phyloP scores from a whole-genome alignment of 2,888 invertebrate genomes.

The Hanleya hanleyi region DNA sequence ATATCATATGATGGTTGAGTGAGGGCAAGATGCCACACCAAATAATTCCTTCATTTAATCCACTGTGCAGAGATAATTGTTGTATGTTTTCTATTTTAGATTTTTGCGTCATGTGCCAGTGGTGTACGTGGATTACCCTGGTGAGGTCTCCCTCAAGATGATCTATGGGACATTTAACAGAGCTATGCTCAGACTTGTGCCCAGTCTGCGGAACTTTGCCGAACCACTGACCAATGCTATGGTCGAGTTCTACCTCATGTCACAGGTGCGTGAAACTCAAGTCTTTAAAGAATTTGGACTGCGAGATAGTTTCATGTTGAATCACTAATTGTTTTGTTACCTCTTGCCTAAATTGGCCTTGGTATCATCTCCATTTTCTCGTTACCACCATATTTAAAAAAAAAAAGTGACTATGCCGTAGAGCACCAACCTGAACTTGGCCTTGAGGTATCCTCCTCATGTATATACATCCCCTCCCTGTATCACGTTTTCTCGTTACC shows the following conservation, averaged over 20 bases:
- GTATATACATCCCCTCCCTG: no score
- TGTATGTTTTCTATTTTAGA: slow-evolving; percentile 47
- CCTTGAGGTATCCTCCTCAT: no score
- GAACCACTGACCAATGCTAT: slow-evolving; percentile 98
- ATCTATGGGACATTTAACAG: slow-evolving; percentile 99
- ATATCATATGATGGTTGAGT: no score
- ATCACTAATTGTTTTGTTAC: background rate
- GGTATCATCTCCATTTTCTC: background rate
- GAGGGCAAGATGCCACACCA: no score
- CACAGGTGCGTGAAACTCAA: slow-evolving; percentile 82
- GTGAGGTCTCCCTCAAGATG: slow-evolving; percentile 94
- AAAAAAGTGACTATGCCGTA: no score
- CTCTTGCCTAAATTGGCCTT: background rate
- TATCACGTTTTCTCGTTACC: no score
- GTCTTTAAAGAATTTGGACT: no score
- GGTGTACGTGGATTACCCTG: slow-evolving; percentile 99
- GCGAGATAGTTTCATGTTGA: no score
- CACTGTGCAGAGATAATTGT: no score
- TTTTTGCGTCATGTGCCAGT: slow-evolving; percentile 94
- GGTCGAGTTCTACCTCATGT: slow-evolving; percentile 98
- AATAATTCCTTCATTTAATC: no score
- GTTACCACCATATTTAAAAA: no score
- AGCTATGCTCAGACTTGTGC: slow-evolving; percentile 96
- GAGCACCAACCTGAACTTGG: no score
- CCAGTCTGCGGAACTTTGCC: slow-evolving; percentile 91